phyloP scores from a whole-genome alignment of 2,797 vertebrate species.

The Bradypus variegatus region DNA sequence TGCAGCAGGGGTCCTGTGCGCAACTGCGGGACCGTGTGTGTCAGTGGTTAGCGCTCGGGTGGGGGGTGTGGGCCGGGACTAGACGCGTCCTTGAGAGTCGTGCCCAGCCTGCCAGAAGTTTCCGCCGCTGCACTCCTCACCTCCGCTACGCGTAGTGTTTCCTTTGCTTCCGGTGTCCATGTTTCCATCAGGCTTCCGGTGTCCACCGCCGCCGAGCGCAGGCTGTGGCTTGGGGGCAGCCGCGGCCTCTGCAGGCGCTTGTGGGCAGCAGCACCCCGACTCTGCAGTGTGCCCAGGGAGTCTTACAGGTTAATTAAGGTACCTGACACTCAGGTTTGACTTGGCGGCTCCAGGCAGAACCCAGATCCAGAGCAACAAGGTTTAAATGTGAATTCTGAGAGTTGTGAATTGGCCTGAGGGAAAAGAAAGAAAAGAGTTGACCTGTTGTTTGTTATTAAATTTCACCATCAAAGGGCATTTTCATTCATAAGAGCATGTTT shows the following conservation, averaged over 20 bases:
- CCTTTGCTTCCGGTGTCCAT: not conserved
- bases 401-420: not conserved
- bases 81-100: not conserved
- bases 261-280: not conserved
- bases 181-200: too few relatives aligned
- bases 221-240: not conserved
- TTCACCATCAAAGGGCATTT: not conserved
- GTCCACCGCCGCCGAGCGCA: not conserved
- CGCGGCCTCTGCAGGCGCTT: not conserved
- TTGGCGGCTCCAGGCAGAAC: too few relatives aligned
- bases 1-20: accelerated
- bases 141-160: not conserved
- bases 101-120: not conserved
- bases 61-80: too few relatives aligned
- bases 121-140: not conserved
- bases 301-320: too few relatives aligned
- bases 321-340: not conserved
- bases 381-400: not conserved
- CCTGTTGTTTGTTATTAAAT: not conserved
- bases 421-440: too few relatives aligned
- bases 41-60: accelerated
- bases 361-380: not conserved
- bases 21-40: too few relatives aligned
- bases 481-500: not conserved
- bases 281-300: not conserved